phyloP scores from a whole-genome alignment of 1,140 invertebrate species.

The Eciton burchellii region DNA sequence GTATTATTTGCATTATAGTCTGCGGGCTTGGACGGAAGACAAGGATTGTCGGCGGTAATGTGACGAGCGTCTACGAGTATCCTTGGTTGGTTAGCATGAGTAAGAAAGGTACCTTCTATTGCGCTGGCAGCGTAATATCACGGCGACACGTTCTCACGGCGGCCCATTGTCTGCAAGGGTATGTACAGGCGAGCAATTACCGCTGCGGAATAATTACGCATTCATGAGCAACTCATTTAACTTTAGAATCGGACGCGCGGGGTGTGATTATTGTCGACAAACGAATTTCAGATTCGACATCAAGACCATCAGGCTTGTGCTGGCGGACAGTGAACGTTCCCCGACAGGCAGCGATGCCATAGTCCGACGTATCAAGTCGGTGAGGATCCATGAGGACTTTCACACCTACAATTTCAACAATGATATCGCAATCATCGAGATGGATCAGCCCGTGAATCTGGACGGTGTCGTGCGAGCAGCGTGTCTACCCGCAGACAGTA shows the following conservation, averaged over 20 bases:
- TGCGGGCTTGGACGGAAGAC: slow-evolving; percentile 89
- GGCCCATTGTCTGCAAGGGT: slow-evolving; percentile 88
- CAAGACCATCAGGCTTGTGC: slow-evolving; percentile 81
- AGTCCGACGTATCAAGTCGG: slow-evolving; percentile 81
- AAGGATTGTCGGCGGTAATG: slow-evolving; percentile 90
- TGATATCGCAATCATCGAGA: slow-evolving; percentile 92
- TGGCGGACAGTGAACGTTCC: slow-evolving; percentile 84
- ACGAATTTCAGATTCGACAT: slow-evolving; percentile 82
- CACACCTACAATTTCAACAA: slow-evolving; percentile 90
- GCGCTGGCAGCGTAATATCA: slow-evolving; percentile 90
- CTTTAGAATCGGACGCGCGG: background rate
- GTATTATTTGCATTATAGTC: slow-evolving; percentile 83
- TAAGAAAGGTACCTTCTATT: slow-evolving; percentile 90
- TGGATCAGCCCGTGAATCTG: slow-evolving; percentile 88
- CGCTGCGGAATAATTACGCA: background rate
- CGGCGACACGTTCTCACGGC: slow-evolving; percentile 87
- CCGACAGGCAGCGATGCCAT: slow-evolving; percentile 75
- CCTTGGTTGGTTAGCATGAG: slow-evolving; percentile 91
- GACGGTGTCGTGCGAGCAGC: slow-evolving; percentile 88
- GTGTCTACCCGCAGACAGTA: slow-evolving; percentile 89
- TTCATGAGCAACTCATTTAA: slow-evolving; percentile 11
- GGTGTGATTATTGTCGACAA: background rate
- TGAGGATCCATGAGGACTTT: slow-evolving; percentile 89
- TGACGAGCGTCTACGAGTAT: slow-evolving; percentile 89
- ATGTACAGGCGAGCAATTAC: slow-evolving; percentile 56